These are phyloP conservation scores for Atrichornis clamosus DNA, from an alignment of 2,113 vertebrate genomes.

Conservation along the genomic window DNA sequence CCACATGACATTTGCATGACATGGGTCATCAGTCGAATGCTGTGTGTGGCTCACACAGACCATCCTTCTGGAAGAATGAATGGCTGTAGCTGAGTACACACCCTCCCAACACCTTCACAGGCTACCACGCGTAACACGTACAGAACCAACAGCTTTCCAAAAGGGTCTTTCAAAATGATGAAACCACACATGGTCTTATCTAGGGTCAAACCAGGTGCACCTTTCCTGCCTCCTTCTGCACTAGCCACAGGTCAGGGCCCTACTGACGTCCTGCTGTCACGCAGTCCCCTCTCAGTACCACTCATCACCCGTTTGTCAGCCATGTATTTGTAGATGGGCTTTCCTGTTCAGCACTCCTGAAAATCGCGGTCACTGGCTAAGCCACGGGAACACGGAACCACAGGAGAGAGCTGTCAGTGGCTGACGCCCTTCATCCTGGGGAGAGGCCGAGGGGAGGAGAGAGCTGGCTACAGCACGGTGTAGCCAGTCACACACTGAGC, in stretches of 20 bases:
- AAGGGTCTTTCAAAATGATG: background rate
- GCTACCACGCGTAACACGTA: rapidly evolving
- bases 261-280: background rate
- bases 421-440: too few species aligned
- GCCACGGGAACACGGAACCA: background rate
- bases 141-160: background rate
- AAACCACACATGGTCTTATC: background rate
- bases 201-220: background rate
- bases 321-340: background rate
- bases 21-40: background rate
- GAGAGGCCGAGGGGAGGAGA: background rate
- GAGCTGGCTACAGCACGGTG: background rate
- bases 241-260: background rate
- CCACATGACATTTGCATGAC: background rate
- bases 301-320: background rate
- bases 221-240: background rate
- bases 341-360: background rate
- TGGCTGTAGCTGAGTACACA: background rate
- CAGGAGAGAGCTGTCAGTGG: background rate
- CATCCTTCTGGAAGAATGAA: background rate
- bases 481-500: background rate
- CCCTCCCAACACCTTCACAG: background rate
- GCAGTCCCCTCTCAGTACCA: background rate
- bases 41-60: background rate
- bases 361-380: rapidly evolving